Evolutionary conservation across 1,140 invertebrate genomes (phyloP).

Genomic region (Bombyx mori): DNA sequence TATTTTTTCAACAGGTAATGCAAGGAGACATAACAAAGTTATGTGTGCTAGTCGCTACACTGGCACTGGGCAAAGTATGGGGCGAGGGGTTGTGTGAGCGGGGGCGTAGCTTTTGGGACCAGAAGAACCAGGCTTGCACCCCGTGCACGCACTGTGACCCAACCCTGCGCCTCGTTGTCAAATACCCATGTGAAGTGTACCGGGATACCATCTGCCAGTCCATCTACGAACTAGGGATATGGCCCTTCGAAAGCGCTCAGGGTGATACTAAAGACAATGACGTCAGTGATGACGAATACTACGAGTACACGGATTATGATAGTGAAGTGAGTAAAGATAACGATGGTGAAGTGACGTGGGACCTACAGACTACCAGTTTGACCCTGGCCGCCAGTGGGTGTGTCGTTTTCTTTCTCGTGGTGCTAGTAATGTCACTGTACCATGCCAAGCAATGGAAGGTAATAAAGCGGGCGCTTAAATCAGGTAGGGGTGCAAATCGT

Average conservation of each 20-base stretch:
- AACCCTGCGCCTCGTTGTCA: conserved; percentile 66
- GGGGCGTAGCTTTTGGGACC: conserved; percentile 73
- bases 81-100: conserved; percentile 61
- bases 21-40: conserved; percentile 44
- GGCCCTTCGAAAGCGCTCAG: conserved; percentile 62
- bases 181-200: conserved; percentile 75
- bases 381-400: conserved; percentile 73
- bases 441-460: conserved; percentile 74
- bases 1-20: conserved; percentile 47
- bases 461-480: conserved; percentile 72
- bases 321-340: conserved; percentile 49
- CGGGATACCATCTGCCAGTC: conserved; percentile 76
- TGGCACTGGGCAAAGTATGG: conserved; percentile 46
- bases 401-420: conserved; percentile 75
- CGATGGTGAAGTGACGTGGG: conserved; percentile 57
- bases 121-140: conserved; percentile 70
- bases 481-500: conserved; percentile 50
- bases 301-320: conserved; percentile 50
- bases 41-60: conserved; percentile 50
- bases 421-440: conserved; percentile 71
- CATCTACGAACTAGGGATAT: conserved; percentile 71
- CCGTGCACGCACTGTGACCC: conserved; percentile 76
- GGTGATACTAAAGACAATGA: conserved; percentile 34
- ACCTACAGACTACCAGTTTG: conserved; percentile 71
- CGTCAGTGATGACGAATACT: conserved; percentile 51